Conservation (phyloP, 2,888 invertebrate species). For the Callinectes sapidus region DNA sequence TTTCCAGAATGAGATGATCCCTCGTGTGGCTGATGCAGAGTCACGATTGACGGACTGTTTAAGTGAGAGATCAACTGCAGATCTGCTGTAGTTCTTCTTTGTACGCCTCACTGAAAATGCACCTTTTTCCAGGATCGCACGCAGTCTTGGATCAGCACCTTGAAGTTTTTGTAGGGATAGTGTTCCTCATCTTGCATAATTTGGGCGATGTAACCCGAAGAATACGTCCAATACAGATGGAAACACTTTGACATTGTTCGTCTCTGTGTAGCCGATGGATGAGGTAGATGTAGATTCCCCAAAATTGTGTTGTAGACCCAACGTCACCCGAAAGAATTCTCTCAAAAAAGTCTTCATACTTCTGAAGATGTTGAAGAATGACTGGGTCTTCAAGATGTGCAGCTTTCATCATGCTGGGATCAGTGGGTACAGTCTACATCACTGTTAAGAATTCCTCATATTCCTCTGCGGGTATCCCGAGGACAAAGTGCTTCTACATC, state of each 20-base stretch:
- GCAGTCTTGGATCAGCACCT: background rate
- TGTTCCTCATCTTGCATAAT: constrained; percentile 45
- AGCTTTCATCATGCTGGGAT: background rate
- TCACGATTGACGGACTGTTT: constrained; percentile 40
- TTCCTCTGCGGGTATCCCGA: background rate
- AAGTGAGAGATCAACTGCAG: constrained; percentile 46
- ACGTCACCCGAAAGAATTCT: background rate
- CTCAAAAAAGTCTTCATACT: constrained; percentile 39
- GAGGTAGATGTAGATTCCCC: constrained; percentile 47
- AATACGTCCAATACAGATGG: background rate
- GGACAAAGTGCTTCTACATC: background rate
- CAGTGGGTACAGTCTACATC: background rate
- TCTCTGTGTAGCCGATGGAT: constrained; percentile 30
- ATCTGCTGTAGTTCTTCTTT: constrained; percentile 48
- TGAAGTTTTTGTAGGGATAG: background rate
- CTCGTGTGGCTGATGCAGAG: constrained; percentile 40
- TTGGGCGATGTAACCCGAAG: background rate
- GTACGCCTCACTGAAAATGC: constrained; percentile 39
- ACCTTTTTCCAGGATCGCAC: background rate
- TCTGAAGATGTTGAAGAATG: constrained; percentile 27
- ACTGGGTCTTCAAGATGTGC: constrained; percentile 27
- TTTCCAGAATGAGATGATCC: constrained; percentile 18
- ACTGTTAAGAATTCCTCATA: background rate
- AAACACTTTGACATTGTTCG: constrained; percentile 6
- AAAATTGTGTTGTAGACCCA: constrained; percentile 42